A percentile compares a stretch with the other conserved stretches of the same genome.
phyloP scores from a whole-genome alignment of 2,888 invertebrate species.

The Saturnia pavonia region DNA sequence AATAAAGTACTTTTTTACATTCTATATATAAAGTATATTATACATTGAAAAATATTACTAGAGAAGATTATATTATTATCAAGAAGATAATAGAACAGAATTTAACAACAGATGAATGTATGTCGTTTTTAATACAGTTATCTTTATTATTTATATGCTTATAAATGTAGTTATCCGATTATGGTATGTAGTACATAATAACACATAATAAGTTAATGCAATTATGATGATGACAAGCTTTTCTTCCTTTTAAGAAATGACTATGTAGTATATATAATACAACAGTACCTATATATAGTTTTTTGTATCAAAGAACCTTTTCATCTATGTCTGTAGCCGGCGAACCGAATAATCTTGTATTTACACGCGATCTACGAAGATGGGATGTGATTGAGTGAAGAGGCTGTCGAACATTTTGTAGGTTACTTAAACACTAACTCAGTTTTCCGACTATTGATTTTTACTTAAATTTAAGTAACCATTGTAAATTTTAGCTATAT shows the following conservation, averaged over 20 bases:
- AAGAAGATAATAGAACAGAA: neutral
- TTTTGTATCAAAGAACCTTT: constrained; percentile 13
- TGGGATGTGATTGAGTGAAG: constrained; percentile 17
- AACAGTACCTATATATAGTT: neutral
- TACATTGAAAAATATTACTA: neutral
- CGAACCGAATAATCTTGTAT: constrained; percentile 20
- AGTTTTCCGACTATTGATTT: constrained; percentile 1
- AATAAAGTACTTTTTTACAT: no score
- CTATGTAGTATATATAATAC: no score
- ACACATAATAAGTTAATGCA: no score
- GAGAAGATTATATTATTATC: neutral
- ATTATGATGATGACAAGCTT: no score
- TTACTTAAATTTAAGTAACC: constrained; percentile 4
- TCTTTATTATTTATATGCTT: no score
- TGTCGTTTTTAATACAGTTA: neutral
- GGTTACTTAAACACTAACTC: neutral
- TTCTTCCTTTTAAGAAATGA: no score
- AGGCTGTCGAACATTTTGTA: neutral
- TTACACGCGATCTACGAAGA: constrained; percentile 17
- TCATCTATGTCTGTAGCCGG: constrained; percentile 15
- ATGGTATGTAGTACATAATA: no score
- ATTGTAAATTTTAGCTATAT: neutral
- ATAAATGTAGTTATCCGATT: no score
- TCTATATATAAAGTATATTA: no score
- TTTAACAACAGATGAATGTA: neutral